These are phyloP conservation scores for Callinectes sapidus DNA, from an alignment of 2,888 invertebrate species.

Conservation along the genomic window DNA sequence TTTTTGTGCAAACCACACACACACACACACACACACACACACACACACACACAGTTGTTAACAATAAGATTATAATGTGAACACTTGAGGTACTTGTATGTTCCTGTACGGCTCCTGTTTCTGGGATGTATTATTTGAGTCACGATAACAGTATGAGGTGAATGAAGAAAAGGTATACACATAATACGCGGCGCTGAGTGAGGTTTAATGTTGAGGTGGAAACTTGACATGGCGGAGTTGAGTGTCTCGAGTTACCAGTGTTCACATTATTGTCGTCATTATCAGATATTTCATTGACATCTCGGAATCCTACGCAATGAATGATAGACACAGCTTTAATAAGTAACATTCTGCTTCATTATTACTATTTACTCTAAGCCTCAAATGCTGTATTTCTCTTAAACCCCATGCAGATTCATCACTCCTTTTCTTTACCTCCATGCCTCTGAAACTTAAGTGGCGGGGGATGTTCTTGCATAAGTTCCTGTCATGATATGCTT, in stretches of 20 bases:
- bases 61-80: neutral
- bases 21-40: neutral
- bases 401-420: neutral
- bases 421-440: neutral
- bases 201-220: neutral
- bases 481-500: neutral
- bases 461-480: neutral
- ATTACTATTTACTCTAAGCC: neutral
- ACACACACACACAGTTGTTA: too few species aligned
- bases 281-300: neutral
- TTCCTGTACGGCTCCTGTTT: neutral
- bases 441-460: neutral
- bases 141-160: neutral
- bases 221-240: neutral
- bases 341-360: neutral
- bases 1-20: neutral
- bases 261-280: neutral
- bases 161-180: neutral
- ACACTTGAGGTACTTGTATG: neutral
- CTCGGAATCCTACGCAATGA: neutral
- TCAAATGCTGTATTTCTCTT: neutral
- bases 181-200: neutral
- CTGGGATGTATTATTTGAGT: neutral
- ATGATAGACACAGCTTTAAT: neutral
- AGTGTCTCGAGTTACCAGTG: neutral